Conservation (phyloP, 2,113 vertebrate species). For the Monopterus albus region DNA sequence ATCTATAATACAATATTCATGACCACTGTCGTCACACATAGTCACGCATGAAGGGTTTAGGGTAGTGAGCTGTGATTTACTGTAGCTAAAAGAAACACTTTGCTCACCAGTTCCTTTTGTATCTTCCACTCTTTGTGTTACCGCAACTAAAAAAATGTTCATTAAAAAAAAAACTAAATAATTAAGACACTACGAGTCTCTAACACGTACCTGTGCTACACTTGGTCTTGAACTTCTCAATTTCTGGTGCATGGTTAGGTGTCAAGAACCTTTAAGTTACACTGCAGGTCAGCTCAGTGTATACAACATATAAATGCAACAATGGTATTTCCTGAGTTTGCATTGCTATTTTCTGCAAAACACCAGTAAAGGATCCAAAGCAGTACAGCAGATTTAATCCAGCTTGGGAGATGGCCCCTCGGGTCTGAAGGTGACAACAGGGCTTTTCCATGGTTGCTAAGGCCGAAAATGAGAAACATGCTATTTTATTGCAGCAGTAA, state of each 20-base stretch:
- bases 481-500: constrained; percentile 69
- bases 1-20: neutral
- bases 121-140: too few species aligned
- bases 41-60: neutral
- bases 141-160: too few species aligned
- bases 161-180: too few species aligned
- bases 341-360: constrained; percentile 10
- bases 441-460: constrained; percentile 34
- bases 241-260: too few species aligned
- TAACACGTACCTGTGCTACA: too few species aligned
- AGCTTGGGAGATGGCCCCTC: neutral
- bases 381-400: constrained; percentile 39
- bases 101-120: neutral
- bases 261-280: too few species aligned
- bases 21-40: neutral
- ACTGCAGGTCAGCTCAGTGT: neutral
- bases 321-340: neutral
- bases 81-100: neutral
- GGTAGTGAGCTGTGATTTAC: neutral
- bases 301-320: neutral
- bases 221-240: too few species aligned
- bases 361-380: constrained; percentile 36
- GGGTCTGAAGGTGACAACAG: constrained; percentile 45
- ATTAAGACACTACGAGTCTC: too few species aligned
- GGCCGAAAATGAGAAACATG: constrained; percentile 50